Evolutionary conservation across 2,888 invertebrate species (phyloP).

Genomic region (Leptopilina syphax): DNA sequence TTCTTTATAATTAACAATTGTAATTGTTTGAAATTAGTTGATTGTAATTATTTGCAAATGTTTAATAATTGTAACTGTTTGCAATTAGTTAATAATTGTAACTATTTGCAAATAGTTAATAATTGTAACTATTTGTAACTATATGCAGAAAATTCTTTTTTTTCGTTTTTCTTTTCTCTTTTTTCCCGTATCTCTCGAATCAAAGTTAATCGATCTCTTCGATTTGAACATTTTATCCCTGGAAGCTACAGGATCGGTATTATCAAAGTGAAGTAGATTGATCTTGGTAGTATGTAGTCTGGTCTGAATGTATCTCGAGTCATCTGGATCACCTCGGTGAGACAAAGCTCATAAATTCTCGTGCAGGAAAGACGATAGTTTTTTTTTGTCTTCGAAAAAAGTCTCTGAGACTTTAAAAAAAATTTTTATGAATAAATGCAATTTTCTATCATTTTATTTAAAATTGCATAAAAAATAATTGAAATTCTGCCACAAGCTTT

Average conservation of each 20-base stretch:
- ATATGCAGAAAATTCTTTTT: neutral
- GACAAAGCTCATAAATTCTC: conserved; percentile 68
- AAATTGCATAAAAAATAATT: no score
- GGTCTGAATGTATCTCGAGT: conserved; percentile 66
- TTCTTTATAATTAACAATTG: no score
- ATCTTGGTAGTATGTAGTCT: conserved; percentile 64
- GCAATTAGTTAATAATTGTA: no score
- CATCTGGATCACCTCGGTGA: conserved; percentile 69
- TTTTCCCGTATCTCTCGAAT: neutral
- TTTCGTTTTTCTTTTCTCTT: neutral
- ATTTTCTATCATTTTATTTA: no score
- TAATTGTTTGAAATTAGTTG: no score
- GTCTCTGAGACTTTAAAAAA: no score
- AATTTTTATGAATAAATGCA: no score
- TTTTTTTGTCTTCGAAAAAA: no score
- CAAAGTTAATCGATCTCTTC: neutral
- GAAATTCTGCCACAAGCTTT: no score
- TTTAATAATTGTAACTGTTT: no score
- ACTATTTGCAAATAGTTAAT: no score
- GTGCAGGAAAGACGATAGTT: conserved; percentile 59
- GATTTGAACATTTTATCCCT: conserved; percentile 22
- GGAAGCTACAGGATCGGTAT: conserved; percentile 27
- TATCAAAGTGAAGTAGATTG: conserved; percentile 58
- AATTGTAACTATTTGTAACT: neutral
- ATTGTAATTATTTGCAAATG: no score